Base-by-base conservation (phyloP, 2,113 vertebrate genomes). In the Sapajus apella region DNA sequence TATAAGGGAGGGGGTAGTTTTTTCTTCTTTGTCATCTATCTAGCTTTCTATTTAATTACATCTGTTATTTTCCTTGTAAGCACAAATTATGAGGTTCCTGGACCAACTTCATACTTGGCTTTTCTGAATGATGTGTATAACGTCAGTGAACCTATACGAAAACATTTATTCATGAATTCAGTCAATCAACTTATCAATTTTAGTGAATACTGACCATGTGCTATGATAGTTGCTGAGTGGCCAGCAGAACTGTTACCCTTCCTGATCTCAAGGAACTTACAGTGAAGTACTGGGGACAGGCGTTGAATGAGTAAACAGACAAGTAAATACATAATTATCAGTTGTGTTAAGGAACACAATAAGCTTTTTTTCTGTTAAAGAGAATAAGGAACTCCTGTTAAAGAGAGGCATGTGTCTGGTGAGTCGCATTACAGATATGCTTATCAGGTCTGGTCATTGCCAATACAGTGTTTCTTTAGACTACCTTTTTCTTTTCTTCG, bases 301-400 rank as follows among this genome's bases (percentile, higher is more conserved):
- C 93, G 50, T 50, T 45, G 91, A 68, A 30, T 86, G 86, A 94
- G 88, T 37, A 85, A 88, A 88, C 50, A 83, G 61, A 89, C 86
- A 76, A 85, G 68, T 91, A 92, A 86, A 13, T 50, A 32, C n/a
- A n/a, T 73, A 95, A 83, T 93, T 88, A 76, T 88, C 77, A 73
- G 1, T 89, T 93, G 68, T 91, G 55, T 68, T 66, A 6, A 73
- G 37, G 56, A 40, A 30, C 25, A 97, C 93, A 97, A 35, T 90
- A 18, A 68, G 10, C 77, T 45, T 90, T 92, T 86, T 81, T 35
- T 40, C 32, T 37, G 37, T 68, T 43, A 18, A 32, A 90, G 56
- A 95, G 81, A 87, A 73, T 70, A 93, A 96, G 81, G 66, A 35
- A n/a, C 32, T 55, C 32, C 47, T 89, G 6, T 87, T 61, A 30